Evolutionary conservation across 2,797 vertebrate genomes (phyloP).

Genomic region (Meda fulgida): DNA sequence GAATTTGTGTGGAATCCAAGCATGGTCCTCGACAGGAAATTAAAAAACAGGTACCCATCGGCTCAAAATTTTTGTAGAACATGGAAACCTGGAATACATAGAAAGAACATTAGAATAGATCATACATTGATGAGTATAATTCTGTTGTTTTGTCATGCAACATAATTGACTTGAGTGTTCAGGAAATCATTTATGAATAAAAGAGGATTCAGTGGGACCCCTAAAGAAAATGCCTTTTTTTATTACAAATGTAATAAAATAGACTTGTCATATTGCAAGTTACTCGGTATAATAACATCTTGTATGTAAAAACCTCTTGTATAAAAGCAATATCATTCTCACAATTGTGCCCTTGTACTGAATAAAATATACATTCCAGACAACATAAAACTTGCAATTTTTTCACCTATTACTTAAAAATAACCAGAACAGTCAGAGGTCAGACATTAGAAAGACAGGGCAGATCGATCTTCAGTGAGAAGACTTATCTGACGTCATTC

Average conservation of each 20-base stretch:
- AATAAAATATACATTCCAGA: neutral
- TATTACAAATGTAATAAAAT: constrained; percentile 7
- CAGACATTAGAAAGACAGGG: neutral
- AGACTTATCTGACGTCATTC: neutral
- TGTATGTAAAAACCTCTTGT: neutral
- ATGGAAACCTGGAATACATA: neutral
- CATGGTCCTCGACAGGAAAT: constrained; percentile 72
- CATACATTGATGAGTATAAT: constrained; percentile 24
- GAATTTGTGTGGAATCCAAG: constrained; percentile 60
- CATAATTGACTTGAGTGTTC: neutral
- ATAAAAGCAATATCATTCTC: neutral
- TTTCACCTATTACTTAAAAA: neutral
- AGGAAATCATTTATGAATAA: neutral
- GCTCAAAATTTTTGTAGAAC: constrained; percentile 44
- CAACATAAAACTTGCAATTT: neutral
- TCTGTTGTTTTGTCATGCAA: constrained; percentile 1
- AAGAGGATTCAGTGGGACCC: neutral
- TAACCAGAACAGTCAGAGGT: neutral
- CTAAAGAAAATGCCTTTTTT: constrained; percentile 16
- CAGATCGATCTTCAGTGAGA: neutral
- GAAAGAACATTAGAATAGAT: constrained; percentile 31
- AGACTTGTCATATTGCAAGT: neutral
- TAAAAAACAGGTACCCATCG: constrained; percentile 60
- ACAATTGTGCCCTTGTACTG: neutral
- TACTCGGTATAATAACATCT: neutral